Percentiles rank a stretch among this genome's conserved stretches.
Conservation (phyloP, 2,888 invertebrate species). For the Rhyacophila evoluta region DNA sequence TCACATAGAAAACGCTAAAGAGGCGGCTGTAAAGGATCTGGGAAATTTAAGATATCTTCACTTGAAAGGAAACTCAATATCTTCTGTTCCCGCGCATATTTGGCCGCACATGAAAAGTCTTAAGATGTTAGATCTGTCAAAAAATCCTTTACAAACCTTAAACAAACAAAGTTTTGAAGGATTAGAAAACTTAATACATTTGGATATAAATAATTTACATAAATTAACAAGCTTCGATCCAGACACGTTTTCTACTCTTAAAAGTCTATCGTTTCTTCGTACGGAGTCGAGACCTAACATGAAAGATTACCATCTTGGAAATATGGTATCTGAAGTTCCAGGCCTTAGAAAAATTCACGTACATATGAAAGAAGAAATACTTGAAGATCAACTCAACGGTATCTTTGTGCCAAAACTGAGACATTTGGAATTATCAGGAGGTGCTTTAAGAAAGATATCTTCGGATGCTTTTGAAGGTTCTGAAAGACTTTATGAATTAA, state of each 20-base stretch:
- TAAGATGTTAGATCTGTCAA: conserved; percentile 82
- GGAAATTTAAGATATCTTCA: conserved; percentile 79
- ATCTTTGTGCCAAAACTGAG: conserved; percentile 83
- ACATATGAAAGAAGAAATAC: conserved; percentile 78
- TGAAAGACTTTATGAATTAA: conserved; percentile 80
- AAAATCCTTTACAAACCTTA: conserved; percentile 84
- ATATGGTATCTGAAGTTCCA: conserved; percentile 78
- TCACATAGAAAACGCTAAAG: conserved; percentile 77
- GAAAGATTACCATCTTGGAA: conserved; percentile 79
- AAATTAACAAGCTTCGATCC: conserved; percentile 81
- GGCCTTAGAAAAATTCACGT: conserved; percentile 81
- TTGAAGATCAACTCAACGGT: conserved; percentile 82
- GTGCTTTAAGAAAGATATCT: conserved; percentile 78
- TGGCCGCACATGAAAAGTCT: conserved; percentile 80
- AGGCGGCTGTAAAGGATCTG: conserved; percentile 79
- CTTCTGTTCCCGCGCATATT: conserved; percentile 79
- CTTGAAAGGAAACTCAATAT: conserved; percentile 82
- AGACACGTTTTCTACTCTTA: conserved; percentile 79
- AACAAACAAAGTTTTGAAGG: conserved; percentile 79
- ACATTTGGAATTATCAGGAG: conserved; percentile 84
- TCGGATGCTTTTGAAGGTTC: conserved; percentile 83
- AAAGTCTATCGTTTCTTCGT: conserved; percentile 77
- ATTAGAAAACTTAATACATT: conserved; percentile 77
- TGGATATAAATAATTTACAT: conserved; percentile 81
- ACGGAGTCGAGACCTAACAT: conserved; percentile 83